Evolutionary conservation across 1,140 invertebrate species (phyloP).

Genomic region (Maniola jurtina): DNA sequence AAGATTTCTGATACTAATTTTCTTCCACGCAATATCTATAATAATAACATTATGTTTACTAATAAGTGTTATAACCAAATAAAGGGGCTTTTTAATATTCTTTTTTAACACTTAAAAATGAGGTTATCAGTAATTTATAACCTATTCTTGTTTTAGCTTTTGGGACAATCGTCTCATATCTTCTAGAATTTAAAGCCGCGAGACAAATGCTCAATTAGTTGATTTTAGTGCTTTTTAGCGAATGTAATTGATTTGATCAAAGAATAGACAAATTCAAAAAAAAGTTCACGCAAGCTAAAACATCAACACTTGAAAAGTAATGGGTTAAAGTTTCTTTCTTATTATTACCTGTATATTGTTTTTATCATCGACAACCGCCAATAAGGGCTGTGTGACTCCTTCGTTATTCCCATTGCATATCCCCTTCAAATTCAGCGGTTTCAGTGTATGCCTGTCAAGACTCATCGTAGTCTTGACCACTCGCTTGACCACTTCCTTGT

Average conservation of each 20-base stretch:
- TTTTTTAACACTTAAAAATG: no score
- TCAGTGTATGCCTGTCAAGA: conserved; percentile 56
- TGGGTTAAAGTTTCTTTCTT: background rate
- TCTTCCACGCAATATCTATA: conserved; percentile 64
- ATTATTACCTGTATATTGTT: conserved; percentile 66
- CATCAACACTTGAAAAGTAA: background rate
- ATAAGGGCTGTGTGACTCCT: conserved; percentile 42
- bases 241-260: no score
- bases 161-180: no score
- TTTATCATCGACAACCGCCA: conserved; percentile 66
- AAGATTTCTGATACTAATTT: conserved; percentile 64
- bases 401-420: conserved; percentile 59
- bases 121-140: no score
- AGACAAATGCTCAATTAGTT: no score
- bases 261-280: no score
- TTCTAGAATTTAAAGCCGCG: no score
- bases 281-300: no score
- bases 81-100: no score
- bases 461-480: conserved; percentile 56
- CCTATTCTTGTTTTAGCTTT: no score
- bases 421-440: conserved; percentile 64
- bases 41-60: conserved; percentile 7
- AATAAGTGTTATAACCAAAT: background rate
- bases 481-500: conserved; percentile 32
- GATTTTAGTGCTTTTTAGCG: no score